phyloP scores from a whole-genome alignment of 2,888 invertebrate genomes.

The Ectobius pallidus region DNA sequence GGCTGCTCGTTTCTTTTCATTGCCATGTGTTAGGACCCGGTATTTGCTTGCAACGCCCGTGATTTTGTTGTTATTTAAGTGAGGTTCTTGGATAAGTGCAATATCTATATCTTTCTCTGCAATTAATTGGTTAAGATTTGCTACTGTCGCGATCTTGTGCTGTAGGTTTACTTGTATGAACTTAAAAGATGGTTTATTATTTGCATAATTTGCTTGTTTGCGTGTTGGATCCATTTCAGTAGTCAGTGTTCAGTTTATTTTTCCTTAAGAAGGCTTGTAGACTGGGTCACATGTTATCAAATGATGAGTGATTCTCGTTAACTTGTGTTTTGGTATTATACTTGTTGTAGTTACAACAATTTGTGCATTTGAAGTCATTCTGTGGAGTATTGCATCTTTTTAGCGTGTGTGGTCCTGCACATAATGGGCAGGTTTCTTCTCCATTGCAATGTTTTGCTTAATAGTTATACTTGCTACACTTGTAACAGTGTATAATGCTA shows the following conservation, averaged over 20 bases:
- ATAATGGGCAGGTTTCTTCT: not conserved
- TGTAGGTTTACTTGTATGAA: not conserved
- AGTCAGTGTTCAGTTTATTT: not conserved
- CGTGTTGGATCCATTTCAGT: not conserved
- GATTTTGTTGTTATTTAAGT: too few species aligned
- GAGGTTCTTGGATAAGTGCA: too few species aligned
- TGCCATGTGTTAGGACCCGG: too few species aligned
- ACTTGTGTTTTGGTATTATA: not conserved
- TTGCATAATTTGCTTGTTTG: not conserved
- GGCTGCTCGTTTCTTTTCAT: too few species aligned
- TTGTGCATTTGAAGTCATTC: not conserved
- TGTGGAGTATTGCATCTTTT: not conserved
- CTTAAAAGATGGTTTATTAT: too few species aligned
- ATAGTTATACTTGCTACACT: conserved; percentile 6
- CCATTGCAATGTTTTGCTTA: not conserved
- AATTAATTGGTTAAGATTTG: not conserved
- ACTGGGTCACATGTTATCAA: not conserved
- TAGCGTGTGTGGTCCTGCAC: not conserved
- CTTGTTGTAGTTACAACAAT: not conserved
- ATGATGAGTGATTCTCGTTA: not conserved
- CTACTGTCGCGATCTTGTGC: not conserved
- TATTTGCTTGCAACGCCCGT: too few species aligned
- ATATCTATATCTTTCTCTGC: not conserved
- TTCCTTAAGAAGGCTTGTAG: not conserved
- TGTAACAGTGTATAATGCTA: not conserved